phyloP scores from a whole-genome alignment of 2,888 invertebrate genomes.

The Agrochola macilenta region DNA sequence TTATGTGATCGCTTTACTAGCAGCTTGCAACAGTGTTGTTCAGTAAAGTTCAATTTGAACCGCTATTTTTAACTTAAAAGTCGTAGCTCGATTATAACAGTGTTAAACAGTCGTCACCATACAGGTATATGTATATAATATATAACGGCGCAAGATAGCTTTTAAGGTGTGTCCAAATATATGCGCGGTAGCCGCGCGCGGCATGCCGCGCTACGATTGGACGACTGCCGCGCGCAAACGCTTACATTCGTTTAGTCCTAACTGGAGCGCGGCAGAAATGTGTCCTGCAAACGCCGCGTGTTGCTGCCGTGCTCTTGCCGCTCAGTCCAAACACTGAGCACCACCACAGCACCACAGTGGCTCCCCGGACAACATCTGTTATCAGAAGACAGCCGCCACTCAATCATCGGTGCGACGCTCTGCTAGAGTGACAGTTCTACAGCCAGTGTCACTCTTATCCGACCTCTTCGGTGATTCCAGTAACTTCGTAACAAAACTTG shows the following conservation, averaged over 20 bases:
- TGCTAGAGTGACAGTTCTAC: neutral
- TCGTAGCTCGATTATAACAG: neutral
- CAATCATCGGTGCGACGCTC: neutral
- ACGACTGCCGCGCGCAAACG: too few relatives aligned
- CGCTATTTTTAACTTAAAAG: neutral
- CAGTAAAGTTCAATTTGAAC: slow-evolving; percentile 1
- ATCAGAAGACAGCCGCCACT: neutral
- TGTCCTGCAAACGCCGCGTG: too few relatives aligned
- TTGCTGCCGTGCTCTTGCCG: too few relatives aligned
- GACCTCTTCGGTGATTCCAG: neutral
- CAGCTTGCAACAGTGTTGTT: neutral
- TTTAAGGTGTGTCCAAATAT: neutral
- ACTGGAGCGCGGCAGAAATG: too few relatives aligned
- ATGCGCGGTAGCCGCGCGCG: too few relatives aligned
- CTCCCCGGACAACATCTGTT: neutral
- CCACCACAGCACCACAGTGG: too few relatives aligned
- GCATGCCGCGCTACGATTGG: too few relatives aligned
- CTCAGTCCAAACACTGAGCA: too few relatives aligned
- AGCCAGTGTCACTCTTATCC: neutral
- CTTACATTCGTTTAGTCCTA: too few relatives aligned
- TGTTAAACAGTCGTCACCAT: neutral
- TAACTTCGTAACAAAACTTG: neutral
- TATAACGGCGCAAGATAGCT: neutral
- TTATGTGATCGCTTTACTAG: neutral
- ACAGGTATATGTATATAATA: too few relatives aligned